Conservation (phyloP, 2,888 invertebrate genomes). For the Cosmopolites sordidus region DNA sequence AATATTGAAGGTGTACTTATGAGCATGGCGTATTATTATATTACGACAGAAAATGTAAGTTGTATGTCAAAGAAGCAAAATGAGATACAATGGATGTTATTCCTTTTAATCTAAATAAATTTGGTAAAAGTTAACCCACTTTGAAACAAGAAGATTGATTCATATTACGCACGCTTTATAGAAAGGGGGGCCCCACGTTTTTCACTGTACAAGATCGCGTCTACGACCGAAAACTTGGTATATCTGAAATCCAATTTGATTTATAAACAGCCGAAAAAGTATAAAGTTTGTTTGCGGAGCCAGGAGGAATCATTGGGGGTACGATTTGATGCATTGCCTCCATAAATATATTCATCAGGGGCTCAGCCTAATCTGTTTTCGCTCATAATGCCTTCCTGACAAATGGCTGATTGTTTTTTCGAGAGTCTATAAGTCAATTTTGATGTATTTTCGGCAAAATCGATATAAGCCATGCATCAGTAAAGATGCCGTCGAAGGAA, state of each 20-base stretch:
- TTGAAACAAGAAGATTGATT: neutral
- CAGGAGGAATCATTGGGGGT: conserved; percentile 44
- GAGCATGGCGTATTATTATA: too few relatives aligned
- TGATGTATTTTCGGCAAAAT: conserved; percentile 11
- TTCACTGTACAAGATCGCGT: neutral
- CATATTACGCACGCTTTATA: neutral
- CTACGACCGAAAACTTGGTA: conserved; percentile 9
- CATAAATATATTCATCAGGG: conserved; percentile 48
- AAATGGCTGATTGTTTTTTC: conserved; percentile 25
- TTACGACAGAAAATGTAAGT: too few relatives aligned
- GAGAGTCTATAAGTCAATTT: conserved; percentile 21
- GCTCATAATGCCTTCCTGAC: conserved; percentile 22
- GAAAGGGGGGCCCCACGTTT: neutral
- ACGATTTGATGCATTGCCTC: conserved; percentile 45
- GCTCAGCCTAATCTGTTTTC: conserved; percentile 23
- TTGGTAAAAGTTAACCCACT: neutral
- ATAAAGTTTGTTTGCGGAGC: conserved; percentile 41
- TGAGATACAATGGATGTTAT: too few relatives aligned
- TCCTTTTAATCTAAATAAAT: neutral
- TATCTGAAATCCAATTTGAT: conserved; percentile 45
- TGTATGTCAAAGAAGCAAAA: too few relatives aligned
- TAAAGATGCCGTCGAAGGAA: conserved; percentile 3
- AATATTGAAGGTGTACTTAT: too few relatives aligned
- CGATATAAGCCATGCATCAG: conserved; percentile 4
- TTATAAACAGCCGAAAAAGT: conserved; percentile 46